Conservation (phyloP, 2,888 invertebrate genomes). For the Chloromyia formosa region DNA sequence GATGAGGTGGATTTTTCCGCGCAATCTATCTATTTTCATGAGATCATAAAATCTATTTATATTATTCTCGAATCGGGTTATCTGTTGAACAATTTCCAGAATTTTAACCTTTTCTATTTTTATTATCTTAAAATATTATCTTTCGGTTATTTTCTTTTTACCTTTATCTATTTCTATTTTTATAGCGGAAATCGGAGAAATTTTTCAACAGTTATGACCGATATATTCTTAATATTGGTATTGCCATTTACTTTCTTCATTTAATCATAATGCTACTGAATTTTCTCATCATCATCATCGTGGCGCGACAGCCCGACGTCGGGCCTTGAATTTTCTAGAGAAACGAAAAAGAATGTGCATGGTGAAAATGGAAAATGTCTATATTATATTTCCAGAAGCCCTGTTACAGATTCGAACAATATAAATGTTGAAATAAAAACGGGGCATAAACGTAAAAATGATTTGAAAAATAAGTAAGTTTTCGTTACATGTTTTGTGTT, state of each 20-base stretch:
- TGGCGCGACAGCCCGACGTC: no score
- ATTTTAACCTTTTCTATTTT: neutral
- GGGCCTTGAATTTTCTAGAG: slow-evolving; percentile 32
- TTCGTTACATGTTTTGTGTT: neutral
- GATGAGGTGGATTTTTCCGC: no score
- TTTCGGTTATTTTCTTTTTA: slow-evolving; percentile 10
- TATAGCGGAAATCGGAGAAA: neutral
- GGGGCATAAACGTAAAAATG: slow-evolving; percentile 29
- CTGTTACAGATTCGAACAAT: slow-evolving; percentile 27
- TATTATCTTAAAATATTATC: slow-evolving; percentile 1
- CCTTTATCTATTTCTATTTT: neutral
- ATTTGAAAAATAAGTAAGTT: slow-evolving; percentile 39
- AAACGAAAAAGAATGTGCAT: slow-evolving; percentile 18
- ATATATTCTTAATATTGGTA: no score
- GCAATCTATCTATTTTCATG: neutral
- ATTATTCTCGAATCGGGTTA: no score
- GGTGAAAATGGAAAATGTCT: slow-evolving; percentile 41
- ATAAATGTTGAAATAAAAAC: slow-evolving; percentile 16
- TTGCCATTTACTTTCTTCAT: no score
- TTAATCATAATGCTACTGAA: no score
- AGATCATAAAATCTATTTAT: slow-evolving; percentile 28
- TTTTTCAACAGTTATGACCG: neutral
- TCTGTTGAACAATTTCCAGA: neutral
- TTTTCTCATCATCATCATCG: no score
- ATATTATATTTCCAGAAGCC: slow-evolving; percentile 42